Evolutionary conservation across 2,113 vertebrate genomes (phyloP), one percentile per base, ranked within the genome.

Genomic region (Chaenocephalus aceratus): DNA sequence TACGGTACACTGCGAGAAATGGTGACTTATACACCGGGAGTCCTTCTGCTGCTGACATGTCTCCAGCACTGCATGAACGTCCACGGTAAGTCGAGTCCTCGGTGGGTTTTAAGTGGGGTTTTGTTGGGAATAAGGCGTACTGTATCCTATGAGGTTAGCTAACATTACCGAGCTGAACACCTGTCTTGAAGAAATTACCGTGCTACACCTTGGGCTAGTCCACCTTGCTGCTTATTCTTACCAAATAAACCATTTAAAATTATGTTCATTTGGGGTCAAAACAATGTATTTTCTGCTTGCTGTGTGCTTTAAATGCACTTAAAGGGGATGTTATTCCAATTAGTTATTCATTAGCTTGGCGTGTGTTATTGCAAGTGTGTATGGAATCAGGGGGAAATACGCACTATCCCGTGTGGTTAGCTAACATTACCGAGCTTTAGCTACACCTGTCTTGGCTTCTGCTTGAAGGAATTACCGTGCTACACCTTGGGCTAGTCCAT

Each of bases 41-140:
- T 94, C 76, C 82, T 94, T 11, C 57, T 94, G 48, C 89, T 95
- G 70, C 68, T 93, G 18, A 53, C 93, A n/a, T 92, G 89, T 86
- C 89, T 95, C 75, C 94, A 86, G 63, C 86, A 79, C 75, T 54
- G 80, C 78, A 36, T 53, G n/a, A 12, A 75, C 74, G 89, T 90
- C 41, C 82, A 86, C 68, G 94, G 95, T 96, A 63, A 94, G 94
- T 89, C n/a, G 10, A 11, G 5, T 12, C 15, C 41, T 12, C n/a
- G n/a, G 54, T 75, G 7, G 12, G 13, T 3, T 16, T 48, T 23
- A 10, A 26, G 0, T 18, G 10, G 45, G 1, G 7, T 10, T 10
- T 12, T 36, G 23, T 15, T 53, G 62, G 3, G 44, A 14, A 8
- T 8, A 10, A 21, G 14, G 13, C 5, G 15, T 15, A 51, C 49